These are phyloP conservation scores for Linyphia triangularis DNA, from an alignment of 2,888 invertebrate genomes.

Conservation along the genomic window DNA sequence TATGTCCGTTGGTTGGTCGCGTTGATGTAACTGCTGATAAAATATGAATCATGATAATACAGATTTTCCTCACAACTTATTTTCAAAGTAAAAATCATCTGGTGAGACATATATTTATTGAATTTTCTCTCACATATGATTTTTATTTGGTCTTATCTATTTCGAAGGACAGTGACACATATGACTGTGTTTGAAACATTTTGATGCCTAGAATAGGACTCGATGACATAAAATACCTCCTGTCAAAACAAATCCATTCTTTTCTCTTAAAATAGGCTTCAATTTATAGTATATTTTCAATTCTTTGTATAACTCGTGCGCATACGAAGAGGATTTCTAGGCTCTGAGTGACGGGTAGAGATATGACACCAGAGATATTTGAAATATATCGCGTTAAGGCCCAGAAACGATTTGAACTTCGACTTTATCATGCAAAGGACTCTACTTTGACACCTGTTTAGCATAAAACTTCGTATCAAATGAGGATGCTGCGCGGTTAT, in stretches of 20 bases:
- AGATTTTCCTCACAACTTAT: too few relatives aligned
- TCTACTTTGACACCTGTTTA: constrained; percentile 61
- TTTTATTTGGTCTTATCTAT: not conserved
- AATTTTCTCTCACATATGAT: too few relatives aligned
- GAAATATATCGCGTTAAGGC: constrained; percentile 41
- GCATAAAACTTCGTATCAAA: constrained; percentile 54
- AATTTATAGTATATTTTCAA: constrained; percentile 44
- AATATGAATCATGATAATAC: too few relatives aligned
- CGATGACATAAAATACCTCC: constrained; percentile 41
- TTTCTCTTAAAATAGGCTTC: constrained; percentile 28
- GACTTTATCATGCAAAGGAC: constrained; percentile 46
- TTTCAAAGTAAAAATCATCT: too few relatives aligned
- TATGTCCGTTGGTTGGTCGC: too few relatives aligned
- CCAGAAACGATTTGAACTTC: constrained; percentile 56
- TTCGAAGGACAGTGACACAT: not conserved
- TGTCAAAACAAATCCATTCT: constrained; percentile 43
- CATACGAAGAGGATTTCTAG: constrained; percentile 26
- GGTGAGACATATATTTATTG: too few relatives aligned
- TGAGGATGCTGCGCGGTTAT: constrained; percentile 31
- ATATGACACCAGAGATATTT: constrained; percentile 52
- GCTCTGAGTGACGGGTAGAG: constrained; percentile 52
- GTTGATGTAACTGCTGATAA: too few relatives aligned
- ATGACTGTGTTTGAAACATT: constrained; percentile 2
- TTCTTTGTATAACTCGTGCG: constrained; percentile 8
- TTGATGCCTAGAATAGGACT: not conserved